Percentiles rank a stretch among this genome's conserved stretches.
Conservation (phyloP, 2,113 vertebrate genomes). For the Halcyon senegalensis region DNA sequence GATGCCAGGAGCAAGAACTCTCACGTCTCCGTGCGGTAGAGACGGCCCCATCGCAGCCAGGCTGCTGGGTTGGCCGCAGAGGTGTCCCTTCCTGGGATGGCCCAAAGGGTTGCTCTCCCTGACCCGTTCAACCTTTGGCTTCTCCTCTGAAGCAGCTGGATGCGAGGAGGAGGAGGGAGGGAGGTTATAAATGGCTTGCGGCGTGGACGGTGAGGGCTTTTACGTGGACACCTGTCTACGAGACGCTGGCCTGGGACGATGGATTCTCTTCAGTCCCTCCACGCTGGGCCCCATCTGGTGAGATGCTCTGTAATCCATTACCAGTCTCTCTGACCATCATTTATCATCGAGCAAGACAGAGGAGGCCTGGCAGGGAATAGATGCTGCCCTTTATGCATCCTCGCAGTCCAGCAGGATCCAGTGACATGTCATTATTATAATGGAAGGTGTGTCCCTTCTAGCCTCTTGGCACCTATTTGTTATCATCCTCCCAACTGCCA, state of each 20-base stretch:
- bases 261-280: not conserved
- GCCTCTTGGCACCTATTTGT: not conserved
- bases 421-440: constrained; percentile 2
- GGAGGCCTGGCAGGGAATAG: constrained; percentile 19
- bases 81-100: not conserved
- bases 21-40: accelerated
- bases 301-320: not conserved
- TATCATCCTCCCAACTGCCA: not conserved
- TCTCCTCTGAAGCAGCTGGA: not conserved
- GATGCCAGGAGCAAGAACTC: not conserved
- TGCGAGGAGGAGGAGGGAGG: not conserved
- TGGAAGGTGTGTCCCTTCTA: not conserved
- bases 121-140: not conserved
- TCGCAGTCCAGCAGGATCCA: not conserved
- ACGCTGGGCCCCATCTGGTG: constrained; percentile 33
- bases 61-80: not conserved
- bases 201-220: not conserved
- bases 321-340: not conserved
- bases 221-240: not conserved
- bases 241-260: not conserved
- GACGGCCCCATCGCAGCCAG: not conserved
- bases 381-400: constrained; percentile 22
- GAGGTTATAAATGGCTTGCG: not conserved
- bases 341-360: not conserved
- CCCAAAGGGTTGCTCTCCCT: not conserved